Evolutionary conservation across 92 coral and sea anemone genomes (phyloP).

Genomic region (Micromussa lordhowensis): DNA sequence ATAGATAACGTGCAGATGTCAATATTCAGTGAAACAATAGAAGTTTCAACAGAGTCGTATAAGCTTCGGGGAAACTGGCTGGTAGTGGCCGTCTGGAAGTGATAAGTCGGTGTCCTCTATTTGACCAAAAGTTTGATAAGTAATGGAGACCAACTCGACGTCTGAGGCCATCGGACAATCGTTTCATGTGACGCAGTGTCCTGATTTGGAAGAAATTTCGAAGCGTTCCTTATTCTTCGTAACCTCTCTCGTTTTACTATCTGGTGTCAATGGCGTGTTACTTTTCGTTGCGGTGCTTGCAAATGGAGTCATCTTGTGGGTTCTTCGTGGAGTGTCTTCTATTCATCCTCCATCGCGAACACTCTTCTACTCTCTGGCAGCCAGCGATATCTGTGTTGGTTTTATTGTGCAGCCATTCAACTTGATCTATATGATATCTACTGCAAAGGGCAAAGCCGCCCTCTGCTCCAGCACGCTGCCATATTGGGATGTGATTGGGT

Average conservation of each 20-base stretch:
- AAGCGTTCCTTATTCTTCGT: conserved; percentile 15
- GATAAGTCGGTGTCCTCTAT: background rate
- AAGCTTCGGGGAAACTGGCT: background rate
- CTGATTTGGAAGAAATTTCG: background rate
- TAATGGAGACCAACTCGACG: background rate
- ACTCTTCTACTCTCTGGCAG: conserved; percentile 34
- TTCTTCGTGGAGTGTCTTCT: conserved; percentile 2
- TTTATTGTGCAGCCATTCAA: conserved; percentile 31
- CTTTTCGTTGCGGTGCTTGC: conserved; percentile 14
- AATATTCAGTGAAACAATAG: background rate
- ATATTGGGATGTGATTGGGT: conserved; percentile 21
- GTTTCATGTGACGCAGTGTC: background rate
- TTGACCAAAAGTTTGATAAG: background rate
- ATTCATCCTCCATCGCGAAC: conserved; percentile 40
- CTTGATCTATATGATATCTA: background rate
- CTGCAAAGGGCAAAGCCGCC: conserved; percentile 4
- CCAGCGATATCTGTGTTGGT: conserved; percentile 43
- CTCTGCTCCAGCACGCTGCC: conserved; percentile 16
- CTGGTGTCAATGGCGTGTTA: conserved; percentile 5
- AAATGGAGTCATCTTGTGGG: conserved; percentile 17
- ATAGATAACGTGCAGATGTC: background rate
- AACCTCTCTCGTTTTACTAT: background rate
- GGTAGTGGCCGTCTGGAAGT: background rate
- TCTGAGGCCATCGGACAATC: background rate
- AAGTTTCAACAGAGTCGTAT: background rate